Evolutionary conservation across 2,888 invertebrate species (phyloP).

Genomic region (Harmothoe impar): DNA sequence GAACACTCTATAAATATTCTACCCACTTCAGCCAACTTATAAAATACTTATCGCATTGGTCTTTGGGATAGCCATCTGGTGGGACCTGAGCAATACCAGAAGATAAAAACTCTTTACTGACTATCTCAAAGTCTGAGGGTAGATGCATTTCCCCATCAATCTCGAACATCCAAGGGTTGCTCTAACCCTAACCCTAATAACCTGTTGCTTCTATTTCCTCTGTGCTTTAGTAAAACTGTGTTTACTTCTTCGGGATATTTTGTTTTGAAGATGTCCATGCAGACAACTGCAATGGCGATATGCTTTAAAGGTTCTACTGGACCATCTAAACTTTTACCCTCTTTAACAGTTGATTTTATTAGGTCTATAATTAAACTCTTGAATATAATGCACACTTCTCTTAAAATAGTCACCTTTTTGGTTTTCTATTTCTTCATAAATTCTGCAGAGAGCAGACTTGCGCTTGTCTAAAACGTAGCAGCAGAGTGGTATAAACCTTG

Average conservation of each 20-base stretch:
- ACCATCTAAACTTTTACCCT: neutral
- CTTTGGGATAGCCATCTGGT: neutral
- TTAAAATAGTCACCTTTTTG: neutral
- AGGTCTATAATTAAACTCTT: neutral
- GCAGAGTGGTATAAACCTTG: neutral
- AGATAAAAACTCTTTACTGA: neutral
- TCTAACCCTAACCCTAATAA: neutral
- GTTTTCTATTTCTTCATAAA: too few species aligned
- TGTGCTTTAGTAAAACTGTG: neutral
- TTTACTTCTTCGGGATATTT: neutral
- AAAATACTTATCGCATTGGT: neutral
- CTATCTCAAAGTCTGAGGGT: neutral
- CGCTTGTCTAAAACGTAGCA: slow-evolving; percentile 74
- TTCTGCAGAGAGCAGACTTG: neutral
- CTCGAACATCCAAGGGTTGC: neutral
- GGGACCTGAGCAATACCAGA: slow-evolving; percentile 34
- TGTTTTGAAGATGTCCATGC: slow-evolving; percentile 31
- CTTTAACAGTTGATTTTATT: neutral
- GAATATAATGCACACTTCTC: neutral
- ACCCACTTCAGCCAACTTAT: slow-evolving; percentile 24
- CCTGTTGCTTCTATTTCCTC: neutral
- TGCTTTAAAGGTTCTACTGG: neutral
- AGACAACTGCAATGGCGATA: slow-evolving; percentile 10
- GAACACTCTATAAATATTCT: neutral
- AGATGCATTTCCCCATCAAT: neutral